phyloP scores from a whole-genome alignment of 2,888 invertebrate genomes.

The Trichopoda pennipes region DNA sequence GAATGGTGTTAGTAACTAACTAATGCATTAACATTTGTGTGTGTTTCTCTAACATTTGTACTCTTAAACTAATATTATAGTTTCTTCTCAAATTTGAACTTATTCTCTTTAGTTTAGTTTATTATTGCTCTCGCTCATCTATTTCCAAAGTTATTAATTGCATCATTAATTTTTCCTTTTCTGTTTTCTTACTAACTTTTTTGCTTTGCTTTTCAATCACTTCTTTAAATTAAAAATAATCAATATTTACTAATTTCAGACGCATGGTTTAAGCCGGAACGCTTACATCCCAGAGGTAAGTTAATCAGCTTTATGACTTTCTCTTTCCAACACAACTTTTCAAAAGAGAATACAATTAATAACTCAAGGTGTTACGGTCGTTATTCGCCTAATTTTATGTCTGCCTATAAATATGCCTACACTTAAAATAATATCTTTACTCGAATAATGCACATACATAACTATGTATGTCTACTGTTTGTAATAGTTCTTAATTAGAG shows the following conservation, averaged over 20 bases:
- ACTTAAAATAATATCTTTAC: conserved; percentile 9
- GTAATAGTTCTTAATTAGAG: too few species aligned
- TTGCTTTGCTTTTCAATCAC: conserved; percentile 34
- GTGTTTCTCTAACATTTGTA: conserved; percentile 9
- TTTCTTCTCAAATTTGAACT: not conserved
- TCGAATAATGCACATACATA: conserved; percentile 17
- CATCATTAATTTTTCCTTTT: conserved; percentile 22
- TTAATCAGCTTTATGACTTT: conserved; percentile 69
- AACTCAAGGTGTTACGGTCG: not conserved
- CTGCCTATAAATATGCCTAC: conserved; percentile 32
- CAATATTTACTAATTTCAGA: conserved; percentile 84
- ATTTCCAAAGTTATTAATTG: conserved; percentile 23
- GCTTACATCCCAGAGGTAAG: conserved; percentile 95
- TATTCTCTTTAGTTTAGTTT: not conserved
- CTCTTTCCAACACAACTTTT: conserved; percentile 25
- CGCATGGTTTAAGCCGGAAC: conserved; percentile 96
- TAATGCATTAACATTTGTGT: not conserved
- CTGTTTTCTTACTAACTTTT: conserved; percentile 57
- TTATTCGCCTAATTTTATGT: not conserved
- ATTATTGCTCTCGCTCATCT: conserved; percentile 1
- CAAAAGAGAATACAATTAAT: not conserved
- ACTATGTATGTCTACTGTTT: not conserved
- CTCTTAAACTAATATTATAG: conserved; percentile 20
- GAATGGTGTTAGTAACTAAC: not conserved
- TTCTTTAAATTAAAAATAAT: conserved; percentile 74